These are phyloP conservation scores for Heteronetta atricapilla DNA, from an alignment of 2,113 vertebrate species.

Conservation along the genomic window DNA sequence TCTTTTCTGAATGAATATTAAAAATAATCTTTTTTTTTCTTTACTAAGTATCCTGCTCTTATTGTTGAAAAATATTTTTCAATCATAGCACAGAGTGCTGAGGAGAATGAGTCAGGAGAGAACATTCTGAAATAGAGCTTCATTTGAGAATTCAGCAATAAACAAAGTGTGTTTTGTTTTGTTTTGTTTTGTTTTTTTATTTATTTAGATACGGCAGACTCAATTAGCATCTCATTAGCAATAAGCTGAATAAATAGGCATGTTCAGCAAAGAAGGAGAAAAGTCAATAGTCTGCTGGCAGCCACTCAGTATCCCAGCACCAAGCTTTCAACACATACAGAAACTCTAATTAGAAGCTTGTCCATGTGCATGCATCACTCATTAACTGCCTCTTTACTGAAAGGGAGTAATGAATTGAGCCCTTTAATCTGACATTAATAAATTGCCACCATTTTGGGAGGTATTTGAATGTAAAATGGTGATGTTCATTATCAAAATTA, in stretches of 20 bases:
- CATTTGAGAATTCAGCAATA: constrained; percentile 10
- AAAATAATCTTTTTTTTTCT: background rate
- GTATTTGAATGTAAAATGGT: constrained; percentile 76
- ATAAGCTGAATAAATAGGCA: constrained; percentile 61
- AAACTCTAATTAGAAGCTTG: constrained; percentile 67
- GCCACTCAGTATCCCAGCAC: constrained; percentile 29
- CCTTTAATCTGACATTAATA: constrained; percentile 80
- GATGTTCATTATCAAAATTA: constrained; percentile 75
- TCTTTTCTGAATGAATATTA: background rate
- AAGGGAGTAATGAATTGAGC: constrained; percentile 70
- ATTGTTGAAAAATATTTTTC: constrained; percentile 12
- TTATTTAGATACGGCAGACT: constrained; percentile 46
- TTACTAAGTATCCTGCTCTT: background rate
- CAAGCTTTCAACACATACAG: constrained; percentile 45
- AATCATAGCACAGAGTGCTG: background rate
- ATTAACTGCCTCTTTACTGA: constrained; percentile 75
- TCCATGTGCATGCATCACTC: constrained; percentile 59
- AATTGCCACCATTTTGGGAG: constrained; percentile 77
- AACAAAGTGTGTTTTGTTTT: constrained; percentile 20
- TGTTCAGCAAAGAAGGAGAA: constrained; percentile 47
- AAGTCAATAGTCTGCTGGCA: constrained; percentile 48
- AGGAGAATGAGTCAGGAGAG: constrained; percentile 1
- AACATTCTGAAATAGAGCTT: constrained; percentile 9
- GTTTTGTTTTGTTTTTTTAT: background rate
- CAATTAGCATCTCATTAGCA: constrained; percentile 68